Evolutionary conservation across 1,140 invertebrate genomes (phyloP).

Genomic region (Scaptomyza pallida): DNA sequence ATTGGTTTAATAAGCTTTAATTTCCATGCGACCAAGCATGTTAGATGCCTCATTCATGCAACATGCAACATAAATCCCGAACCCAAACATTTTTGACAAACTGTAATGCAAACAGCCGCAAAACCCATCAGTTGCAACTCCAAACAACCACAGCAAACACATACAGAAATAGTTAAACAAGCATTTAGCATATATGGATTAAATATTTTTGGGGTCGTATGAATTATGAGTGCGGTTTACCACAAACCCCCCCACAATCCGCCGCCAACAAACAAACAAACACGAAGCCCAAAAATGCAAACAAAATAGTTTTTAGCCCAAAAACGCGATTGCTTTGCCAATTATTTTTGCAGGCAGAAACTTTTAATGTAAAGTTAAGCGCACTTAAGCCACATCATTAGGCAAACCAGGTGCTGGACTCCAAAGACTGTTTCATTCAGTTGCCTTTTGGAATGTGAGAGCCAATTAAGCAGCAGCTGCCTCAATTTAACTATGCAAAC

Average conservation of each 20-base stretch:
- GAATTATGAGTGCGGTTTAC: constrained; percentile 46
- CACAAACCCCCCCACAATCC: too few relatives aligned
- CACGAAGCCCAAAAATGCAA: neutral
- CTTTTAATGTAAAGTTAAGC: constrained; percentile 37
- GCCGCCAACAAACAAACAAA: neutral
- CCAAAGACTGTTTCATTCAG: constrained; percentile 15
- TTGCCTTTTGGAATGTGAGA: constrained; percentile 25
- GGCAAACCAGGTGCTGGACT: constrained; percentile 34
- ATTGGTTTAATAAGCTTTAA: neutral
- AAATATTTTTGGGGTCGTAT: constrained; percentile 3
- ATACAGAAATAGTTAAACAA: constrained; percentile 17
- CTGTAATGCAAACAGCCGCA: constrained; percentile 26
- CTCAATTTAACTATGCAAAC: neutral
- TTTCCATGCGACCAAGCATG: constrained; percentile 15
- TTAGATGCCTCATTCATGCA: constrained; percentile 5
- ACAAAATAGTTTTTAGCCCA: neutral
- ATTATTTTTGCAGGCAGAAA: constrained; percentile 13
- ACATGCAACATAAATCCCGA: neutral
- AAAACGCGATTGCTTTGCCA: constrained; percentile 12
- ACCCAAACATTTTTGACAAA: constrained; percentile 28
- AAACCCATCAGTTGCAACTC: constrained; percentile 18
- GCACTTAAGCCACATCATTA: constrained; percentile 65
- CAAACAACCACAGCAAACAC: constrained; percentile 26
- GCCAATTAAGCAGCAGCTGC: constrained; percentile 43
- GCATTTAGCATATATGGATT: constrained; percentile 38